Evolutionary conservation across 2,797 vertebrate species (phyloP), one percentile per base, ranked within the genome.

Genomic region (Neosalanx taihuensis): DNA sequence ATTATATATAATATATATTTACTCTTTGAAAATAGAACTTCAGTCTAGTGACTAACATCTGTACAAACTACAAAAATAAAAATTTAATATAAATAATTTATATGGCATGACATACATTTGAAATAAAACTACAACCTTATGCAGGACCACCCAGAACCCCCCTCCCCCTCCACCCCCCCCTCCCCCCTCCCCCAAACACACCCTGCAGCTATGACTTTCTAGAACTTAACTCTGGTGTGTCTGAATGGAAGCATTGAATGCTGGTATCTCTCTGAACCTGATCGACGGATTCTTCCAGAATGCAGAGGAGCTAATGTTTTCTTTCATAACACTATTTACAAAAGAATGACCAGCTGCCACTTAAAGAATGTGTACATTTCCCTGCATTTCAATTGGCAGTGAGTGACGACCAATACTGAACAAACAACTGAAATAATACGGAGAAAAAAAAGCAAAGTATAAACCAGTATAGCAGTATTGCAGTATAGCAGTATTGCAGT

Each of bases 21-120:
- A 96, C 94, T 99, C 94, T 98, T 98, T 96, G 96, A 99, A 98
- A 98, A 98, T 94, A 98, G 94, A 97, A 95, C 93, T 97, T 97
- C 96, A 69, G 92, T 95, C 94, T 94, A 93, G 90, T 87, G 92
- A 94, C 95, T 95, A 95, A 90, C 90, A 94, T 93, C 94, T 97
- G 94, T 97, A 96, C 94, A 95, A 94, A 95, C 95, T 99, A 99
- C 95, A 99, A 99, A 99, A 99, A 99, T 99, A 99, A 96, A 98
- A 89, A 86, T 92, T 95, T 94, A 76, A 95, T 97, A 98, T 98
- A 98, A 99, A 99, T 99, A 99, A 98, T 92, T 98, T 97, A 96
- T 91, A 94, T 95, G 94, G 94, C 93, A 93, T 93, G 92, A 92
- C 85, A 93, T 91, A 93, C 90, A 93, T 75, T 87, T 64, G 79